Evolutionary conservation across 2,113 vertebrate genomes (phyloP).

Genomic region (Polypterus senegalus): DNA sequence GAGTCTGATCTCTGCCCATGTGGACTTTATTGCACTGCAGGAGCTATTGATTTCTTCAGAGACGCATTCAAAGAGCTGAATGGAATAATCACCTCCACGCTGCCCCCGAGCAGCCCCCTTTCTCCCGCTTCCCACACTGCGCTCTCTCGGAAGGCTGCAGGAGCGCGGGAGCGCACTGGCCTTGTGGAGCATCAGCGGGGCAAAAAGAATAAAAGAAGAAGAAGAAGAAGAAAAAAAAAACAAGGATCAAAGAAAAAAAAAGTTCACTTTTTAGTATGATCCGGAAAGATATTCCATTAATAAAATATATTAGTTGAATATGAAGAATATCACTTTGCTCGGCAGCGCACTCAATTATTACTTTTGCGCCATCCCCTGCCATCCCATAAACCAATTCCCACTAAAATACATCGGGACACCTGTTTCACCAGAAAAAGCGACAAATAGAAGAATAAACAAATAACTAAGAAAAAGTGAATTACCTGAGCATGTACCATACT

Average conservation of each 20-base stretch:
- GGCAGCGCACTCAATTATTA: too few relatives aligned
- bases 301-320: too few relatives aligned
- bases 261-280: too few relatives aligned
- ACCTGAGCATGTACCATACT: slow-evolving; percentile 54
- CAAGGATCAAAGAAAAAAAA: too few relatives aligned
- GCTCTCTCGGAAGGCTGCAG: too few relatives aligned
- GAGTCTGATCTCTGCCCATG: slow-evolving; percentile 17
- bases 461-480: slow-evolving; percentile 13
- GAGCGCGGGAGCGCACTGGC: too few relatives aligned
- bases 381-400: slow-evolving; percentile 1
- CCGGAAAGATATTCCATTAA: too few relatives aligned
- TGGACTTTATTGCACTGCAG: slow-evolving; percentile 13
- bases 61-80: slow-evolving; percentile 3
- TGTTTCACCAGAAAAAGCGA: slow-evolving; percentile 11
- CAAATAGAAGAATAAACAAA: background rate
- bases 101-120: background rate
- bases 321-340: too few relatives aligned
- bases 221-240: too few relatives aligned
- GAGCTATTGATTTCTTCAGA: slow-evolving; percentile 14
- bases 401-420: slow-evolving; percentile 11
- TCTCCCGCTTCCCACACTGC: background rate
- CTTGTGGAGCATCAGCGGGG: too few relatives aligned
- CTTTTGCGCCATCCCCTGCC: background rate
- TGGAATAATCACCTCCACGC: slow-evolving; percentile 7
- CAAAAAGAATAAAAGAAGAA: too few relatives aligned